Conservation (phyloP, 1,140 invertebrate genomes). For the Drusus annulatus region DNA sequence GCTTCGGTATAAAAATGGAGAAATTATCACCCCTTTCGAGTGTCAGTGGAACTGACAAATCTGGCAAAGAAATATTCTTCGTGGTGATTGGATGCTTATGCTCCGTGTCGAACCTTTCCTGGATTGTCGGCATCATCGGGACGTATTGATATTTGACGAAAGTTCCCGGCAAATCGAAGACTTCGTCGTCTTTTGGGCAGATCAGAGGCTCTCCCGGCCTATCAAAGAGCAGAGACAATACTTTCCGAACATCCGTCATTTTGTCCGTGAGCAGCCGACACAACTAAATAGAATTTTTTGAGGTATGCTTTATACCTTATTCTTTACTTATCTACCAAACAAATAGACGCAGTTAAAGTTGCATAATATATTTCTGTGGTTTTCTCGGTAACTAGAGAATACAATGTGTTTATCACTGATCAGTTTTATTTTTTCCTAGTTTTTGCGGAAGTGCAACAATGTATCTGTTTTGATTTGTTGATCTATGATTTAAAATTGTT, state of each 20-base stretch:
- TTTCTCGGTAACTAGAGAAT: too few relatives aligned
- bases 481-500: too few relatives aligned
- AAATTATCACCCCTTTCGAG: conserved; percentile 2
- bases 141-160: neutral
- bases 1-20: conserved; percentile 12
- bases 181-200: neutral
- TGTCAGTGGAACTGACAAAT: neutral
- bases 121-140: neutral
- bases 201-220: conserved; percentile 15
- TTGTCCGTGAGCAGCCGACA: neutral
- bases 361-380: too few relatives aligned
- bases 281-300: too few relatives aligned
- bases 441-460: too few relatives aligned
- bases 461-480: too few relatives aligned
- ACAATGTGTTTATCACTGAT: too few relatives aligned
- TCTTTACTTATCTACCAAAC: too few relatives aligned
- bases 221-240: neutral
- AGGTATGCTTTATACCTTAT: too few relatives aligned
- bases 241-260: neutral
- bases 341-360: too few relatives aligned
- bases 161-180: neutral
- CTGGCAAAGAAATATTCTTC: neutral
- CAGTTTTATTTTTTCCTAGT: too few relatives aligned
- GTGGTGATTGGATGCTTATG: neutral
- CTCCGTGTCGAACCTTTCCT: neutral